Percentiles rank a stretch among this genome's conserved stretches.
phyloP scores from a whole-genome alignment of 2,888 invertebrate genomes.

The Agrotis segetum region DNA sequence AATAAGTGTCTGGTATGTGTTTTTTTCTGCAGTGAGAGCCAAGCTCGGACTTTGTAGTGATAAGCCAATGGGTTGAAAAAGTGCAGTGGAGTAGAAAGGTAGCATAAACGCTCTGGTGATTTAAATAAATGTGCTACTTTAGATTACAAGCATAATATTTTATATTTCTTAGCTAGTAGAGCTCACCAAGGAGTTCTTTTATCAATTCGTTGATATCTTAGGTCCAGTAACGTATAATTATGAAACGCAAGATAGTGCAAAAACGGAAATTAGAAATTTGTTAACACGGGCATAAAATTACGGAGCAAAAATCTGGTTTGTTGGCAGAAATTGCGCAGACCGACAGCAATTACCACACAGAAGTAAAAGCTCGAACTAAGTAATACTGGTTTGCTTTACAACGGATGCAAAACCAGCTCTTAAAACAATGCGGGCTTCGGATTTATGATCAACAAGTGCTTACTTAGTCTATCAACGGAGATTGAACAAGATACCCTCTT shows the following conservation, averaged over 20 bases:
- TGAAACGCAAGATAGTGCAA: not conserved
- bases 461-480: not conserved
- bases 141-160: not conserved
- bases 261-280: constrained; percentile 20
- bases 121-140: constrained; percentile 5
- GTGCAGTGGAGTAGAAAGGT: constrained; percentile 31
- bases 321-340: constrained; percentile 1
- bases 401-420: constrained; percentile 34
- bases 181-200: not conserved
- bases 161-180: not conserved
- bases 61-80: constrained; percentile 51
- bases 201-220: not conserved
- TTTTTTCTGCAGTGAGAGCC: constrained; percentile 19
- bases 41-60: constrained; percentile 34
- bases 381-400: constrained; percentile 24
- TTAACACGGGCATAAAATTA: constrained; percentile 17
- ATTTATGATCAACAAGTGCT: constrained; percentile 7
- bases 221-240: not conserved
- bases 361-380: constrained; percentile 18
- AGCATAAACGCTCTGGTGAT: not conserved
- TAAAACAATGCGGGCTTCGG: constrained; percentile 18
- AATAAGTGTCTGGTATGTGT: constrained; percentile 39
- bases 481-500: not conserved
- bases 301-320: constrained; percentile 6
- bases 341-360: constrained; percentile 12